Evolutionary conservation across 92 coral and sea anemone species (phyloP).

Genomic region (Hydrozoanthus gracilis): DNA sequence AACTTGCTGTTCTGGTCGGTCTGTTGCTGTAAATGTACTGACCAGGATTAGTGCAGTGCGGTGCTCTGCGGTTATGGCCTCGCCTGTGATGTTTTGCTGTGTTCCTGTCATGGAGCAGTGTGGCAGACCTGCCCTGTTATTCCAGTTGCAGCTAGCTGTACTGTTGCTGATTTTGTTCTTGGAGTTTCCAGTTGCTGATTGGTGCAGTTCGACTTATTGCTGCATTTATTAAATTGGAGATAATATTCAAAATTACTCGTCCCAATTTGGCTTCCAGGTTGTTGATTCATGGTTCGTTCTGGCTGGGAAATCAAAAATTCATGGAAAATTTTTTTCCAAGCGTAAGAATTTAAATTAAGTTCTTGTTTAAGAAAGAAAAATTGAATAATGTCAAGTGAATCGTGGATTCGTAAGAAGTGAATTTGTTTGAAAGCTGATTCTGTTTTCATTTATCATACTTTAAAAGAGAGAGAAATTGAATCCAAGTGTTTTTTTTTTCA

Average conservation of each 20-base stretch:
- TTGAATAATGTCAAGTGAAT: no score
- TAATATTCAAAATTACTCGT: neutral
- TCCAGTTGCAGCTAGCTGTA: constrained; percentile 48
- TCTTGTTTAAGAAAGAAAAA: no score
- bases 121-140: constrained; percentile 41
- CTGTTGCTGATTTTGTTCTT: constrained; percentile 46
- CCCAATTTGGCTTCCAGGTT: no score
- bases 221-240: constrained; percentile 26
- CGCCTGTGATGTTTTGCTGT: constrained; percentile 44
- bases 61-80: constrained; percentile 48
- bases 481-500: no score
- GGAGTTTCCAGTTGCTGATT: constrained; percentile 40
- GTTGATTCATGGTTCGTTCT: no score
- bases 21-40: constrained; percentile 49
- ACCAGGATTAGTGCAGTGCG: constrained; percentile 47
- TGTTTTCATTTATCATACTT: no score
- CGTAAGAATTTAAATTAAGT: no score
- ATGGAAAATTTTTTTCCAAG: no score
- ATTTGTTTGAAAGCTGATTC: no score
- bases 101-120: constrained; percentile 49
- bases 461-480: no score
- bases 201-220: constrained; percentile 45
- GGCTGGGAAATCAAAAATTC: no score
- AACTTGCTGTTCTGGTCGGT: constrained; percentile 51
- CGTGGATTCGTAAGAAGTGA: no score